phyloP scores from a whole-genome alignment of 2,888 invertebrate species.

The Sussaba pulchella region DNA sequence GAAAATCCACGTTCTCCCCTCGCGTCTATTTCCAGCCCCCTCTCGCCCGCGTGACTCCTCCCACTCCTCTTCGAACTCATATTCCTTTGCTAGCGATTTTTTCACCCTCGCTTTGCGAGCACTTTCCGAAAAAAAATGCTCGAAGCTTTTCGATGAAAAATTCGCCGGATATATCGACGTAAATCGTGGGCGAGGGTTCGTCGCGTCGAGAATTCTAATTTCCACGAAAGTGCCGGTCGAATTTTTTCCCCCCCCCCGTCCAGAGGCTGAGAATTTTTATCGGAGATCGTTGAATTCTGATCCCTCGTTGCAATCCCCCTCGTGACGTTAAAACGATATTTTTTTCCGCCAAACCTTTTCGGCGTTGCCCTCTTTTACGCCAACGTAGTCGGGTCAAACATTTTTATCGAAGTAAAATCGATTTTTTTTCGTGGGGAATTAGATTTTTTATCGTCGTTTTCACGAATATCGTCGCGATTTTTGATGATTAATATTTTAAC shows the following conservation, averaged over 20 bases:
- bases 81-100: conserved; percentile 11
- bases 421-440: too few species aligned
- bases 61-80: conserved; percentile 12
- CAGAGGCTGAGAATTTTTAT: conserved; percentile 17
- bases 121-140: conserved; percentile 30
- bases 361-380: too few species aligned
- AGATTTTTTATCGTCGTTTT: too few species aligned
- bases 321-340: background rate
- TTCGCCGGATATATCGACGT: conserved; percentile 30
- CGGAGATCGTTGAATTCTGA: background rate
- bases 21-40: background rate
- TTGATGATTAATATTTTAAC: too few species aligned
- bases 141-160: conserved; percentile 29
- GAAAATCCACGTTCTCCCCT: background rate
- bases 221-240: background rate
- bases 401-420: too few species aligned
- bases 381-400: too few species aligned
- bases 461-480: too few species aligned
- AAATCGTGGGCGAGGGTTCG: conserved; percentile 15
- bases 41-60: background rate
- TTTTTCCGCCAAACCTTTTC: too few species aligned
- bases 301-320: conserved; percentile 6
- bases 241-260: too few species aligned
- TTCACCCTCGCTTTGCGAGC: conserved; percentile 14
- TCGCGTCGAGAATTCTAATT: conserved; percentile 47